A percentile compares a stretch with the other conserved stretches of the same genome.
Conservation (phyloP, 37 sponge, comb jelly and placozoan genomes). For the Chondrilla cf. caribensis region DNA sequence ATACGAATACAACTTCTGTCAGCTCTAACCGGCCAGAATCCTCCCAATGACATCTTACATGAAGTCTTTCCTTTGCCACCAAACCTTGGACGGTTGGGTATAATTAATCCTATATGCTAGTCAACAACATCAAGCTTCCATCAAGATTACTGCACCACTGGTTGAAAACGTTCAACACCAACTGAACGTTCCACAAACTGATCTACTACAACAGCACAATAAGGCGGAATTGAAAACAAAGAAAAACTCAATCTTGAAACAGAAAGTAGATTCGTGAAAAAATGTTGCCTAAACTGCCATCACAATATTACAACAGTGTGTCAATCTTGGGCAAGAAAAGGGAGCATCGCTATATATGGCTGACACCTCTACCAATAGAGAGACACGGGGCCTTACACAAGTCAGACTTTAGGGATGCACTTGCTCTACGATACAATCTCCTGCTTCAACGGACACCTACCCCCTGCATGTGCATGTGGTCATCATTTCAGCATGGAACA, state of each 20-base stretch:
- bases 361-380: neutral
- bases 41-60: neutral
- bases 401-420: too few relatives aligned
- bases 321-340: neutral
- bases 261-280: neutral
- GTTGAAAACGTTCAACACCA: too few relatives aligned
- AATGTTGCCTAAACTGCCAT: neutral
- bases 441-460: slow-evolving; percentile 8
- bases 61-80: neutral
- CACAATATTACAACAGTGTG: neutral
- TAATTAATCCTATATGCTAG: neutral
- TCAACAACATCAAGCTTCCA: too few relatives aligned
- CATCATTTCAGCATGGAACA: neutral
- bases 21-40: neutral
- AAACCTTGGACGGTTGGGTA: neutral
- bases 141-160: too few relatives aligned
- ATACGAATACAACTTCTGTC: neutral
- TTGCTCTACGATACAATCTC: slow-evolving; percentile 8
- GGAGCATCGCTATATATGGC: neutral
- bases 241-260: neutral
- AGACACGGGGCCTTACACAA: neutral
- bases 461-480: slow-evolving; percentile 9
- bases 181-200: neutral
- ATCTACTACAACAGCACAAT: neutral
- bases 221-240: neutral